Base-by-base conservation (phyloP, 2,797 vertebrate genomes). In the Lepilemur ruficaudatus region DNA sequence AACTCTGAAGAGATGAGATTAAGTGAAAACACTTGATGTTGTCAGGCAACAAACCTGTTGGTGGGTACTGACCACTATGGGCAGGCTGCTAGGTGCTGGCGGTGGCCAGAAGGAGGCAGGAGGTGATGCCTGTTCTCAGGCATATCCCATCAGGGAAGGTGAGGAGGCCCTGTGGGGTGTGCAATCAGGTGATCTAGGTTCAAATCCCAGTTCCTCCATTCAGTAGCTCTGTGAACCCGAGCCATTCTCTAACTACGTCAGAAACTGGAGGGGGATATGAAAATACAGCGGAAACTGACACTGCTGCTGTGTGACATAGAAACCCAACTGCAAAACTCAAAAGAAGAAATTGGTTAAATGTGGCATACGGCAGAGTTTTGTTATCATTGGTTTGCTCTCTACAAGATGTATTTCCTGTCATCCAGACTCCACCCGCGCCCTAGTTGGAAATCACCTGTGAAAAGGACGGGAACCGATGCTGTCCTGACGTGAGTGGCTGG, bases 121-220 rank as follows among this genome's bases (percentile, higher is more conserved):
- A 50, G 30, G 28, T 15, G 48, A 35, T 11, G 17, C 48, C 50
- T 65, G 57, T 50, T 59, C 61, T 63, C 4, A 5, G 57, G 41
- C 28, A 35, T 30, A n/a, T 38, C 48, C 67, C 20, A 0, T 3
- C 38, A 57, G 14, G 38, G 28, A n/a, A 4, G 13, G 8, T 3
- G 14, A 20, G 52, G 14, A 20, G 52, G 50, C 20, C 35, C 30
- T 17, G 5, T 7, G 2, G 10, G 41, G 48, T 81, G 80, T 94
- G 79, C 52, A 78, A 52, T 25, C 48, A 48, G 52, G 48, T 13
- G 18, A 25, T 57, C 11, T 18, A 7, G 32, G 38, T 65, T 83
- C 95, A 50, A 65, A 72, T 69, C 11, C 43, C 43, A 7, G n/a
- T 57, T 92, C 35, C 59, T 78, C 18, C 35, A 7, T 11, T 41